Evolutionary conservation across 2,888 invertebrate species (phyloP).

Genomic region (Orthonychiurus folsomi): DNA sequence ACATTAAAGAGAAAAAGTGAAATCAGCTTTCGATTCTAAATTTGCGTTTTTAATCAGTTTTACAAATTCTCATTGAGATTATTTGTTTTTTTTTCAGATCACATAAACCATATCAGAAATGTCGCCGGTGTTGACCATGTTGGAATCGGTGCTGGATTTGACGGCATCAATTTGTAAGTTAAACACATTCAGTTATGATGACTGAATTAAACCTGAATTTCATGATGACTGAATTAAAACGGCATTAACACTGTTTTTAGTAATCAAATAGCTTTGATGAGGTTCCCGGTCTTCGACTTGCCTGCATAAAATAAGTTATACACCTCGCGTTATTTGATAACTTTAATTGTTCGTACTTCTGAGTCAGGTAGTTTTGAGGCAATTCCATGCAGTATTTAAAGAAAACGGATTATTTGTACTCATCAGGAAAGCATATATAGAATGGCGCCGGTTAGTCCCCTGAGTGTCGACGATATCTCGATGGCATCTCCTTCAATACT

Average conservation of each 20-base stretch:
- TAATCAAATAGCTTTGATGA: not conserved
- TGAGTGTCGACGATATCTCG: no score
- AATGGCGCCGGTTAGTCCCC: no score
- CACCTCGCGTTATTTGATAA: no score
- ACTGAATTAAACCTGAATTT: not conserved
- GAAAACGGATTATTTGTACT: no score
- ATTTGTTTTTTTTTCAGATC: slow-evolving; percentile 52
- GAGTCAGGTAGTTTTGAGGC: no score
- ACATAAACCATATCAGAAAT: slow-evolving; percentile 75
- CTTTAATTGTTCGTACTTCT: no score
- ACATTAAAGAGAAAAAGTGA: not conserved
- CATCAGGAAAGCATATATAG: no score
- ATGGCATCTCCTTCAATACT: no score
- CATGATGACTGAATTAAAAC: not conserved
- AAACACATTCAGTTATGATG: not conserved
- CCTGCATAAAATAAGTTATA: no score
- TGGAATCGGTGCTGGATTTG: slow-evolving; percentile 77
- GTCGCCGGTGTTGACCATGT: slow-evolving; percentile 78
- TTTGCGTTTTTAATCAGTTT: not conserved
- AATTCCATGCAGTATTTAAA: no score
- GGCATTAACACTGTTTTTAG: not conserved
- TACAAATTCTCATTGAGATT: no score
- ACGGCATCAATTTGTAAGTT: slow-evolving; percentile 83
- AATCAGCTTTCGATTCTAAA: not conserved
- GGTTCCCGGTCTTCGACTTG: not conserved